Percentiles rank a stretch among this genome's conserved stretches.
These are phyloP conservation scores for Beris morrisii DNA, from an alignment of 2,888 invertebrate species.

Conservation along the genomic window DNA sequence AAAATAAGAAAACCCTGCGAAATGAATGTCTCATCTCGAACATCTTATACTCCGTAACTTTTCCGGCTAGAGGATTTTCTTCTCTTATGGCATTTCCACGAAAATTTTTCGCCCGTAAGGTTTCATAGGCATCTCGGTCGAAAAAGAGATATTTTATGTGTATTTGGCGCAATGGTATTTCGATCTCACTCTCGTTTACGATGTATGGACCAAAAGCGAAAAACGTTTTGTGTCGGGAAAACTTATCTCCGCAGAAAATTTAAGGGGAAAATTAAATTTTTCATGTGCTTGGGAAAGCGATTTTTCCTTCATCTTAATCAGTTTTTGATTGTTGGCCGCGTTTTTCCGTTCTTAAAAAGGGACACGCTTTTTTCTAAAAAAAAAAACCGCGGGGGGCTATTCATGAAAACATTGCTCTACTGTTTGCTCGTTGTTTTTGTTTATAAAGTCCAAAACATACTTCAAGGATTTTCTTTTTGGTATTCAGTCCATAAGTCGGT, in stretches of 20 bases:
- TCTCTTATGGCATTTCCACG: too few relatives aligned
- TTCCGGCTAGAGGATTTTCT: too few relatives aligned
- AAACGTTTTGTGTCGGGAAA: slow-evolving; percentile 33
- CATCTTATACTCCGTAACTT: too few relatives aligned
- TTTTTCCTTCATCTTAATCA: slow-evolving; percentile 36
- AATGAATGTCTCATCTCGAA: too few relatives aligned
- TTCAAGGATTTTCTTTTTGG: too few relatives aligned
- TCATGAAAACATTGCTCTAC: background rate
- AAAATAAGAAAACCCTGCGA: too few relatives aligned
- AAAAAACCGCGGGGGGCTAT: too few relatives aligned
- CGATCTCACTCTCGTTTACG: slow-evolving; percentile 7
- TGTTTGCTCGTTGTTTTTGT: slow-evolving; percentile 1
- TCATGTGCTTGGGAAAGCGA: slow-evolving; percentile 35
- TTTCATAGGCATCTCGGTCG: too few relatives aligned
- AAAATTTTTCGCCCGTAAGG: too few relatives aligned
- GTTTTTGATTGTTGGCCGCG: slow-evolving; percentile 39
- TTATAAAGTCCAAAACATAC: background rate
- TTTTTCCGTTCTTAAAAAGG: slow-evolving; percentile 32
- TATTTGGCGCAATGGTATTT: slow-evolving; percentile 13
- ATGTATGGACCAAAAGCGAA: slow-evolving; percentile 16
- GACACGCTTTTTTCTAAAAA: background rate
- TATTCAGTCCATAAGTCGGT: too few relatives aligned
- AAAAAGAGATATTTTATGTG: slow-evolving; percentile 9
- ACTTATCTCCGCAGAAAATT: slow-evolving; percentile 35
- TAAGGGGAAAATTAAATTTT: slow-evolving; percentile 38